A percentile compares a stretch with the other conserved stretches of the same genome.
Evolutionary conservation across 2,888 invertebrate species (phyloP).

Genomic region (Pocota personata): DNA sequence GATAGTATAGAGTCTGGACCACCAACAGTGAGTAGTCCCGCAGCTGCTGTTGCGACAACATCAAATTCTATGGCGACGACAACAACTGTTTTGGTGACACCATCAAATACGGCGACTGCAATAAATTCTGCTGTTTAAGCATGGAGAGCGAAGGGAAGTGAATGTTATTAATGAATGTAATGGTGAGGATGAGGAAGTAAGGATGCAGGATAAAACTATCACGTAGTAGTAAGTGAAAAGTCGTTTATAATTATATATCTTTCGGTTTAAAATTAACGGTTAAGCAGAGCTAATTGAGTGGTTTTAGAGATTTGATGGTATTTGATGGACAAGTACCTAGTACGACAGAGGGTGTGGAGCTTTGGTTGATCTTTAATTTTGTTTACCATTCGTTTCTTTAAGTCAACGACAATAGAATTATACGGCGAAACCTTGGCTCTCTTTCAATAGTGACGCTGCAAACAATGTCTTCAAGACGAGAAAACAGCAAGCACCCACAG

Average conservation of each 20-base stretch:
- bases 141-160: not conserved
- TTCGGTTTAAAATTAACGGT: not conserved
- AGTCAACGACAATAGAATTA: too few species aligned
- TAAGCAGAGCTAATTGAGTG: not conserved
- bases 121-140: conserved; percentile 81
- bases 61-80: conserved; percentile 77
- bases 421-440: too few species aligned
- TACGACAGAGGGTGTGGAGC: not conserved
- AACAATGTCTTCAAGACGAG: too few species aligned
- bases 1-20: conserved; percentile 73
- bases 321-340: too few species aligned
- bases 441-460: too few species aligned
- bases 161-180: not conserved
- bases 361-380: too few species aligned
- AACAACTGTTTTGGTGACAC: conserved; percentile 72
- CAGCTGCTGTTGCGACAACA: conserved; percentile 78
- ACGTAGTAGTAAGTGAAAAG: conserved; percentile 52
- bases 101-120: conserved; percentile 78
- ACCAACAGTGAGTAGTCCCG: conserved; percentile 76
- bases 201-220: conserved; percentile 1
- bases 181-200: not conserved
- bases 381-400: too few species aligned
- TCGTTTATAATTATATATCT: conserved; percentile 27
- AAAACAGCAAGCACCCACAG: too few species aligned
- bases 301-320: not conserved